Base-by-base conservation (phyloP, 2,888 invertebrate genomes). In the Andrena fulva region DNA sequence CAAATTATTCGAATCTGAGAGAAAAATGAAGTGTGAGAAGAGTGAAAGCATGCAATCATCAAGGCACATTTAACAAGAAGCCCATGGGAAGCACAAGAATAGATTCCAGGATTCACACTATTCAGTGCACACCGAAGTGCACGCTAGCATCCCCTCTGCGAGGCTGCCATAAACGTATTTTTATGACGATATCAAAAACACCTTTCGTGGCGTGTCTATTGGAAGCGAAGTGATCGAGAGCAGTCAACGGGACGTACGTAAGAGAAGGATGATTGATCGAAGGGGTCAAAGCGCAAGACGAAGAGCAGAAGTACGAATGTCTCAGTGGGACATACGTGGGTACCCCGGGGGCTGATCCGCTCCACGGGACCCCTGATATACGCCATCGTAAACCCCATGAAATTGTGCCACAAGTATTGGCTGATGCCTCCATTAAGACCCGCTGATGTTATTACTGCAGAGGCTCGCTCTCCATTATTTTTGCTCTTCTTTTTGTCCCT, bases 401-500 rank as follows among this genome's bases (percentile, higher is more conserved):
- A 91, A 91, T 91, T 90, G 89, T 91, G 86, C 86, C 90, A 89
- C 91, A 91, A 89, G 89, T 86, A 90, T 86, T 81, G 86, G 77
- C 83, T 88, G 91, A 92, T 90, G 91, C 88, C 91, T 92, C 91
- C 91, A 92, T 92, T 91, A 91, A 89, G 84, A 85, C 81, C 84
- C 84, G 86, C 86, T 87, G 85, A 88, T 87, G 85, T 90, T 87
- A 81, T 90, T 87, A 89, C 88, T 68, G 83, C 50, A 10, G 7
- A 54, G 77, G 29, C 60, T 66, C 63, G 83, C 80, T 85, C 83
- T 80, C 66, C 71, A 74, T 82, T 70, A 87, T 80, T 88, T 84
- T 79, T 82, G 16, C 24, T 81, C 75, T 68, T 48, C 71, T 67
- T 81, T 72, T 56, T 27, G 72, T 56, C 54, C 54, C 54, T 10